Evolutionary conservation across 2,113 vertebrate species (phyloP), one percentile per base, ranked within the genome.

Genomic region (Etheostoma cragini): DNA sequence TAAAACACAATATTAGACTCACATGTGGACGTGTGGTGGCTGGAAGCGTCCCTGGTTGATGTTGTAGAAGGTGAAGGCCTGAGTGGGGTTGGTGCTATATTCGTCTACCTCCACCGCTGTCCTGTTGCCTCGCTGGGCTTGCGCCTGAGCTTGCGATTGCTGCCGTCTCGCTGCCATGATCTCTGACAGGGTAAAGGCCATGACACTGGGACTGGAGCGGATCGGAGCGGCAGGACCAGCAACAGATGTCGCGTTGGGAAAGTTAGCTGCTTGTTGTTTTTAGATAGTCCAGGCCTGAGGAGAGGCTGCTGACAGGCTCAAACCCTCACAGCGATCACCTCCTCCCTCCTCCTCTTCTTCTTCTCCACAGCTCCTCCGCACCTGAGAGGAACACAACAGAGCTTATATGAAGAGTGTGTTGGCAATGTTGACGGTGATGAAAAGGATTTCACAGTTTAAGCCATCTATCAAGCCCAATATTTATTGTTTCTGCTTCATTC

Each of bases 11-110:
- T 42, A 3, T 3, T 42, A 2, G 38, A 42, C 93, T 94, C 96
- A 99, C 98, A 99, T 99, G 93, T 99, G 98, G 85, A 99, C 98
- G 6, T 99, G 97, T 0, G 98, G 98, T 0, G 98, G 98, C 93
- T 99, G 98, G 91, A 99, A 99, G 72, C 98, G 98, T 64, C 97
- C 97, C 96, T 99, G 98, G 95, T 99, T 99, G 94, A 99, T 99
- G 92, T 99, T 99, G 96, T 99, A 99, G 95, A 99, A 99, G 67
- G 98, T 99, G 93, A 99, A 99, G 64, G 98, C 98, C 94, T 99
- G 98, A 0, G 98, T 99, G 73, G 98, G 98, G 94, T 99, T 99
- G 88, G 97, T 93, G 93, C 98, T 99, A 93, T 99, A 99, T 85
- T 99, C 98, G 14, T 99, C 98, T 92, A 99, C 97, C 85, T 99